These are phyloP conservation scores for Epizoanthus fatuus DNA, from an alignment of 92 coral and sea anemone species.

Conservation along the genomic window DNA sequence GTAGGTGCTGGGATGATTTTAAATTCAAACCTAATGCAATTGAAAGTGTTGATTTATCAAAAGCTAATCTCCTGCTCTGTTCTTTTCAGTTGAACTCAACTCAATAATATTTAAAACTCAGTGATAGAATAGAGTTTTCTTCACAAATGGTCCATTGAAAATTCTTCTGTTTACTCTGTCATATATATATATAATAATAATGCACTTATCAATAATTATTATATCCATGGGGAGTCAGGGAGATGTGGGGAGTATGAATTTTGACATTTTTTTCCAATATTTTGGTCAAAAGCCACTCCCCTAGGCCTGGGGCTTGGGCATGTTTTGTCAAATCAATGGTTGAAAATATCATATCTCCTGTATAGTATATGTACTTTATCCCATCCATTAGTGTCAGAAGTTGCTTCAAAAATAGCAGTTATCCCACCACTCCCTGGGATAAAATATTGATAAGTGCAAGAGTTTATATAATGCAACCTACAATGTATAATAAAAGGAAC, in stretches of 20 bases:
- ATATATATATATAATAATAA: not conserved
- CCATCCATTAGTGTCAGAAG: constrained; percentile 24
- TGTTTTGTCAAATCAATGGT: not conserved
- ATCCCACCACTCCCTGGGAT: constrained; percentile 1
- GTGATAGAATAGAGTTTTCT: constrained; percentile 25
- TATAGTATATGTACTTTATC: constrained; percentile 3
- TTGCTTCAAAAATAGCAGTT: not conserved
- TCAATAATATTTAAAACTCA: constrained; percentile 13
- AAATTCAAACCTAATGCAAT: constrained; percentile 4
- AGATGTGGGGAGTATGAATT: constrained; percentile 21
- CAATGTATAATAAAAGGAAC: constrained; percentile 21
- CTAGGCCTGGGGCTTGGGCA: not conserved
- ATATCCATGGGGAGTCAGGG: constrained; percentile 3
- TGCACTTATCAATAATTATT: constrained; percentile 11
- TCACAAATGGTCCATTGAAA: constrained; percentile 26
- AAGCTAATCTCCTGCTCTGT: not conserved
- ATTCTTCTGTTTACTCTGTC: not conserved
- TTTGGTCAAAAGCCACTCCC: constrained; percentile 22
- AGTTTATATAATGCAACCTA: constrained; percentile 23
- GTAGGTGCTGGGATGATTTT: not conserved
- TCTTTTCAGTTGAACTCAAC: constrained; percentile 22
- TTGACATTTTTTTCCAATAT: constrained; percentile 24
- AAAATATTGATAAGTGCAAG: constrained; percentile 29
- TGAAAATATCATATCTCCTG: constrained; percentile 30
- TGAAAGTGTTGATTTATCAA: constrained; percentile 21